phyloP scores from a whole-genome alignment of 92 coral and sea anemone genomes.

The Pocillopora grandis region DNA sequence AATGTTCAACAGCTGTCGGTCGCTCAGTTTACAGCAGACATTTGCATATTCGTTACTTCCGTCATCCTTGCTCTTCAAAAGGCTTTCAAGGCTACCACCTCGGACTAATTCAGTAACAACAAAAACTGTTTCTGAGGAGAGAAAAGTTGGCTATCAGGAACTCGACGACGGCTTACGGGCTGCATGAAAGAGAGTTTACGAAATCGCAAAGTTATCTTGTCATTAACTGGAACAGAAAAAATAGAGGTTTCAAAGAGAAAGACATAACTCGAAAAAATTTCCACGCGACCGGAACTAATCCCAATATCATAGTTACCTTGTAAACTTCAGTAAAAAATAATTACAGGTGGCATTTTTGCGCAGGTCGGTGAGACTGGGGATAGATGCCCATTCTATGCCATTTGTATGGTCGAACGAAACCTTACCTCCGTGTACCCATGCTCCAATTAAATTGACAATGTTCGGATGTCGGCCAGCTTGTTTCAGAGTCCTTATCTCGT shows the following conservation, averaged over 20 bases:
- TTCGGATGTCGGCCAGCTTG: slow-evolving; percentile 9
- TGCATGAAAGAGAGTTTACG: too few species aligned
- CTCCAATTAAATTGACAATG: background rate
- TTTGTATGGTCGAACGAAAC: background rate
- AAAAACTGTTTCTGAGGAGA: background rate
- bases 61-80: background rate
- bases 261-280: too few species aligned
- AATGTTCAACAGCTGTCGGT: background rate
- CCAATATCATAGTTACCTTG: too few species aligned
- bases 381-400: background rate
- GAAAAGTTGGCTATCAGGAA: background rate
- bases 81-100: slow-evolving; percentile 1
- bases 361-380: background rate
- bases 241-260: too few species aligned
- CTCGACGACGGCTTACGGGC: too few species aligned
- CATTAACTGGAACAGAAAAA: too few species aligned
- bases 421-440: background rate
- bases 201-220: too few species aligned
- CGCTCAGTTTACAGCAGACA: slow-evolving; percentile 1
- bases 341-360: too few species aligned
- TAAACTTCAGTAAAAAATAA: too few species aligned
- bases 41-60: background rate
- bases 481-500: background rate
- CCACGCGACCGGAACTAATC: too few species aligned
- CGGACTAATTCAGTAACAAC: slow-evolving; percentile 4